Evolutionary conservation across 2,113 vertebrate species (phyloP).

Genomic region (Dermatemys mawii): DNA sequence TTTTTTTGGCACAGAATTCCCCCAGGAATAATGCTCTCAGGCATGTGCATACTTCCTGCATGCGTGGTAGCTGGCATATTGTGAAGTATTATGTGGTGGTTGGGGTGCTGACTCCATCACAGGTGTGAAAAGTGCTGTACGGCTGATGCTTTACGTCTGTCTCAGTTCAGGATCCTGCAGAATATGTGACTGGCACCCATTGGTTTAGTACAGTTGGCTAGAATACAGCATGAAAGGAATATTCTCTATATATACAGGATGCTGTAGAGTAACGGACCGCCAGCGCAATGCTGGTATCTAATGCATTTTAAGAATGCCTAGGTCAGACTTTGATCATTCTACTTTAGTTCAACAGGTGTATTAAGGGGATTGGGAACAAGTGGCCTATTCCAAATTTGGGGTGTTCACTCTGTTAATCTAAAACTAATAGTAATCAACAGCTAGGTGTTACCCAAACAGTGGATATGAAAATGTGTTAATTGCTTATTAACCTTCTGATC

Average conservation of each 20-base stretch:
- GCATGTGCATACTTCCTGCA: neutral
- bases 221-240: neutral
- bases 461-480: neutral
- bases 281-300: neutral
- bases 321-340: neutral
- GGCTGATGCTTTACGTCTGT: too few species aligned
- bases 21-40: too few species aligned
- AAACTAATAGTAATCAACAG: neutral
- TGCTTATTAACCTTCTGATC: neutral
- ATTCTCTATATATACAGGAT: neutral
- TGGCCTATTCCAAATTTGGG: neutral
- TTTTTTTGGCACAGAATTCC: too few species aligned
- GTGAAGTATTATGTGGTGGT: neutral
- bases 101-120: neutral
- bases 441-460: neutral
- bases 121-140: neutral
- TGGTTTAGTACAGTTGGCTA: neutral
- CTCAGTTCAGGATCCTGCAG: neutral
- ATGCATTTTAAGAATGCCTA: neutral
- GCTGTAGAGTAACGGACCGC: neutral
- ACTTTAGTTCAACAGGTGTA: neutral
- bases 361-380: neutral
- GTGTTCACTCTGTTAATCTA: neutral
- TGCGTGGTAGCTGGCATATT: neutral
- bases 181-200: neutral